Conservation (phyloP, 2,888 invertebrate species). For the Pheosia tremula region DNA sequence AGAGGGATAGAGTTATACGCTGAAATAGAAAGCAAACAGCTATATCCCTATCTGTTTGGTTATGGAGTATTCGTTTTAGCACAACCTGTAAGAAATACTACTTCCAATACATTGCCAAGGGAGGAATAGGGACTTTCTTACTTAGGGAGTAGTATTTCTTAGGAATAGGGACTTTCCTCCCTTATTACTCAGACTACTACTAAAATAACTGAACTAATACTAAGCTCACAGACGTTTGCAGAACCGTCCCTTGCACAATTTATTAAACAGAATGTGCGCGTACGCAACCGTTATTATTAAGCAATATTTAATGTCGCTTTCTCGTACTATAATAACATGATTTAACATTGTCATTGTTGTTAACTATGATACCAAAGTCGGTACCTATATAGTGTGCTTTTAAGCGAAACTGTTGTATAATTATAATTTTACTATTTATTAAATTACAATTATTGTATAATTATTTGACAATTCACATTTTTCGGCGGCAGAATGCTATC, state of each 20-base stretch:
- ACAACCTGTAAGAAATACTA: no score
- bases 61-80: no score
- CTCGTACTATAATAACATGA: neutral
- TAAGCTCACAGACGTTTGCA: neutral
- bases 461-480: neutral
- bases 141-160: no score
- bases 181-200: neutral
- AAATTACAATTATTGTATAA: neutral
- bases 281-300: no score
- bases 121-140: no score
- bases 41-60: no score
- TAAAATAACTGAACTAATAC: no score
- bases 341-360: conserved; percentile 1
- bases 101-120: neutral
- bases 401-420: neutral
- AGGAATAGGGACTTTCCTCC: no score
- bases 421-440: conserved; percentile 2
- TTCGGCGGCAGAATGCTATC: no score
- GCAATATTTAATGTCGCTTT: neutral
- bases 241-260: neutral
- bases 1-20: no score
- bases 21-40: no score
- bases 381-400: neutral
- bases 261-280: neutral
- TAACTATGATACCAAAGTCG: conserved; percentile 2